Base-by-base conservation (phyloP, 2,113 vertebrate species). In the Hippocampus barbouri region DNA sequence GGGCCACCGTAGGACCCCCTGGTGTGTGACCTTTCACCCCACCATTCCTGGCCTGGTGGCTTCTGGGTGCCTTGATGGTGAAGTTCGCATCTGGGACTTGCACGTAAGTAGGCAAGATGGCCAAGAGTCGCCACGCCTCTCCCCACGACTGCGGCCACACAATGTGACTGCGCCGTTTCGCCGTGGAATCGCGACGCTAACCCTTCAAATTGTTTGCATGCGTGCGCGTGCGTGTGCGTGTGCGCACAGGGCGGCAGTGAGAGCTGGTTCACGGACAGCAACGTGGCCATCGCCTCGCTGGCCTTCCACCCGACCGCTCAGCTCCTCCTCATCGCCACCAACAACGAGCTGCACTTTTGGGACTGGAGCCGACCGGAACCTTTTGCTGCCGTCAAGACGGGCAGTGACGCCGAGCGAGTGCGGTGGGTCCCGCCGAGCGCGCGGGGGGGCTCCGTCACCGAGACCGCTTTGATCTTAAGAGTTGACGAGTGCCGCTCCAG, bases 11-110 rank as follows among this genome's bases (percentile, higher is more conserved):
- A 93, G 97, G 45, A 99, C 97, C 49, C 97, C 97, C 1, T 99
- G 97, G 97, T 99, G 97, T 79, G 96, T 99, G 85, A 98, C 97
- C 74, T 99, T 99, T 90, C 97, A 99, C 85, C 97, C 97, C 77
- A 98, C 96, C 67, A 99, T 98, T 80, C 93, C 96, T 0, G 97
- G 97, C 83, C 94, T 99, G 77, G 95, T 98, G 90, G 97, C 97
- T 77, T 99, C 97, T 8, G 97, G 97, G 79, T 99, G 97, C 91
- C 93, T 99, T 72, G 97, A 99, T 77, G 97, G 97, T 53, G 97
- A 99, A 88, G 97, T 99, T 89, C 94, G 97, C 69, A 99, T 99
- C 85, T 99, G 97, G 97, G 97, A 99, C 92, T 92, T 99, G 77
- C 97, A 98, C 0, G 97, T 98, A 92, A 95, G 97, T 94, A 43